phyloP scores from a whole-genome alignment of 2,888 invertebrate genomes.

The Callinectes sapidus region DNA sequence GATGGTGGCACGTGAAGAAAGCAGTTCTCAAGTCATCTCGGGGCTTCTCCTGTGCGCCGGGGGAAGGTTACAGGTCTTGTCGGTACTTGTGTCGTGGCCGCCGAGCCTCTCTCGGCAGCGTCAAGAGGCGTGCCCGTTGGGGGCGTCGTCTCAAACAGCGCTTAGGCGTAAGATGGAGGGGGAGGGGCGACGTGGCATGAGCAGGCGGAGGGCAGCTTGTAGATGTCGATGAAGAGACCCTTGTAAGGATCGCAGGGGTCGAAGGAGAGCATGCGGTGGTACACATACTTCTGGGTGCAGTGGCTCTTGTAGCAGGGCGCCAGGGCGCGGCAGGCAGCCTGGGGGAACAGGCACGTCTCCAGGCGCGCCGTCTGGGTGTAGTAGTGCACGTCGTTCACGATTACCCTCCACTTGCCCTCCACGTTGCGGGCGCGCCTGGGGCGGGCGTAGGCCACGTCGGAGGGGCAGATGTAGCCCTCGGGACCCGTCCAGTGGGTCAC shows the following conservation, averaged over 20 bases:
- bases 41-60: constrained; percentile 61
- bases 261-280: constrained; percentile 74
- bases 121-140: not conserved
- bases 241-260: constrained; percentile 74
- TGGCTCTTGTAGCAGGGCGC: constrained; percentile 73
- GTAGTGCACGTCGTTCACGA: constrained; percentile 73
- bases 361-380: constrained; percentile 74
- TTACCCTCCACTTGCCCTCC: constrained; percentile 74
- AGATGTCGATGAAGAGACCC: constrained; percentile 75
- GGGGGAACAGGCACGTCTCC: constrained; percentile 73
- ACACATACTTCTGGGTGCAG: constrained; percentile 74
- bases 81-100: constrained; percentile 45
- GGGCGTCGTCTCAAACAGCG: not conserved
- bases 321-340: constrained; percentile 73
- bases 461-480: constrained; percentile 74
- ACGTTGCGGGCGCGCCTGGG: constrained; percentile 73
- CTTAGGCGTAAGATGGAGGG: constrained; percentile 44
- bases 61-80: constrained; percentile 39
- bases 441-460: constrained; percentile 73
- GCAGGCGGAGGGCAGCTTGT: constrained; percentile 74
- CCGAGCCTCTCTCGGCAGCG: constrained; percentile 38
- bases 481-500: constrained; percentile 72
- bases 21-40: constrained; percentile 70
- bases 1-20: constrained; percentile 65
- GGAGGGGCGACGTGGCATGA: constrained; percentile 51